These are phyloP conservation scores for Otus sunia DNA, from an alignment of 2,113 vertebrate species.

Conservation along the genomic window DNA sequence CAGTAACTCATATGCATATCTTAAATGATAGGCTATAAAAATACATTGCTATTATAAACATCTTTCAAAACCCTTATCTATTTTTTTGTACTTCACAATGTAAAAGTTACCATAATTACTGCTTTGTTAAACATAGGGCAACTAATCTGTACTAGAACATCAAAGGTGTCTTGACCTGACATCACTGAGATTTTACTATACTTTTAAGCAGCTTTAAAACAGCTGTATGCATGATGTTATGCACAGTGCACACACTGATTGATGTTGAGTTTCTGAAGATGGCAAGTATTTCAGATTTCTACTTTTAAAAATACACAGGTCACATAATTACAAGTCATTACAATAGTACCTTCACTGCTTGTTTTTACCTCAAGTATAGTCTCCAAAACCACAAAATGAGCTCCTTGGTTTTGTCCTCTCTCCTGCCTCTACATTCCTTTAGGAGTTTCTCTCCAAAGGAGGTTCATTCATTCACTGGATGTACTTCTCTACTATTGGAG, in stretches of 20 bases:
- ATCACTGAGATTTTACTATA: background rate
- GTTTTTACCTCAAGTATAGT: background rate
- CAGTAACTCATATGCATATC: background rate
- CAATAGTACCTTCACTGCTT: background rate
- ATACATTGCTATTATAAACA: background rate
- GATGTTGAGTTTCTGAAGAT: background rate
- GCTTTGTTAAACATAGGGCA: background rate
- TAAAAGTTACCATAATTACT: background rate
- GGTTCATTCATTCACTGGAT: background rate
- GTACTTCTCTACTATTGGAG: background rate
- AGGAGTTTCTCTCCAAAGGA: background rate
- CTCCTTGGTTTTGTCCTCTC: background rate
- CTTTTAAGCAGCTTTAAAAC: background rate
- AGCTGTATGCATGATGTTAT: background rate
- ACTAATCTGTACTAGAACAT: background rate
- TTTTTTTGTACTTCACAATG: background rate
- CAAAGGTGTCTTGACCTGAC: background rate
- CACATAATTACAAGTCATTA: background rate
- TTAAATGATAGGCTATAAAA: background rate
- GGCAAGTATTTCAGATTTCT: background rate
- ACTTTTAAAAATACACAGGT: background rate
- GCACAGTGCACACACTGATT: background rate
- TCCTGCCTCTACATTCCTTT: background rate
- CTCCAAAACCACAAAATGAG: background rate
- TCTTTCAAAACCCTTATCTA: background rate